Evolutionary conservation across 2,113 vertebrate genomes (phyloP), one percentile per base, ranked within the genome.

Genomic region (Probosciger aterrimus): DNA sequence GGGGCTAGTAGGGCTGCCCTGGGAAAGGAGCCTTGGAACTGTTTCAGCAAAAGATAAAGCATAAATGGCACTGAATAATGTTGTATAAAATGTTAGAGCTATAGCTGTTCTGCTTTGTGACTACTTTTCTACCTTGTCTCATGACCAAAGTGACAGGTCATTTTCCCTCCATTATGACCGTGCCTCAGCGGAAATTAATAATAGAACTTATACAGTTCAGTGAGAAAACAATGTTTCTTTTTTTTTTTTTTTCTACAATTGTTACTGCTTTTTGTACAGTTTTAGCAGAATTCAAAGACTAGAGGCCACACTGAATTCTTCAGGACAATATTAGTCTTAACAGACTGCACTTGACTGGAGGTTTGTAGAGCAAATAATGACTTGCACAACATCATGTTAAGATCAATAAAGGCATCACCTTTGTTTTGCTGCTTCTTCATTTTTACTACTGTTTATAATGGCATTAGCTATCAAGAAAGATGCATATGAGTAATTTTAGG

Each of bases 201-300:
- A 59, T 49, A 69, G 68, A 92, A 33, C 3, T 4, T 17, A 35
- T 7, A 24, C 22, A 67, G 7, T 41, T 75, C 30, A 75, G 46
- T 19, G 28, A 70, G 10, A 14, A 41, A 74, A 47, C 1, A 47
- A 37, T 17, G 9, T 1, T 27, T 55, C 25, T 10, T 28, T 7
- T 18, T 14, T 14, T 2, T 2, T 24, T 7, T 11, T 18, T 8
- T 7, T 7, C 1, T 1, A 0, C 5, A 5, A 4, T 65, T 2
- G 2, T 69, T 9, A 10, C 49, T 49, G 15, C 3, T 59, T 90
- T 55, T 46, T 3, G 1, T 57, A 49, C 3, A 62, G 30, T n/a
- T 10, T 57, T 57, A n/a, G 3, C 41, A 73, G 47, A 79, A 41
- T 49, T 78, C 7, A 71, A 84, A 87, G 41, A n/a, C 43, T 28